Percentiles rank a stretch among this genome's conserved stretches.
These are phyloP conservation scores for Heterochromis multidens DNA, from an alignment of 2,113 vertebrate genomes.

Conservation along the genomic window DNA sequence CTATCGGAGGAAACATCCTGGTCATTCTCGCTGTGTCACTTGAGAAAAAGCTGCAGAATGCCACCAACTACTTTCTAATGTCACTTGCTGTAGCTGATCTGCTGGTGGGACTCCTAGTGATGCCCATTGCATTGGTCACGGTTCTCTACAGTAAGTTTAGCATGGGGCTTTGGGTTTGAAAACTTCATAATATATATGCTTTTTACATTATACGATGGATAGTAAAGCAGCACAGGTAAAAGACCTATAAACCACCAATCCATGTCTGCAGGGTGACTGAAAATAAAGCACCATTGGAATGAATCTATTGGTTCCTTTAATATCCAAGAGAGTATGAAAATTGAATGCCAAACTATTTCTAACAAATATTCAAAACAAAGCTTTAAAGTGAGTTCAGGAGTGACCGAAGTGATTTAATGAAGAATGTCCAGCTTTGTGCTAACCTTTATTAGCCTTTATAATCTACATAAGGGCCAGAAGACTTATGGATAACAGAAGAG, in stretches of 20 bases:
- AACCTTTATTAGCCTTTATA: background rate
- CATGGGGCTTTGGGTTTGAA: background rate
- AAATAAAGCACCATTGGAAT: background rate
- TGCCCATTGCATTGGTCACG: conserved; percentile 92
- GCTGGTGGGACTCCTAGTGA: conserved; percentile 94
- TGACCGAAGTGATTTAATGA: background rate
- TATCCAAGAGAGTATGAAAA: background rate
- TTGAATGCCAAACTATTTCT: background rate
- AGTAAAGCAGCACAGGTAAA: background rate
- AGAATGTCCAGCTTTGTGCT: background rate
- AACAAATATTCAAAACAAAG: background rate
- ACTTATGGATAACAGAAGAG: background rate
- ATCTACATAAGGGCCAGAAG: background rate
- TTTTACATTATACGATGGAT: background rate
- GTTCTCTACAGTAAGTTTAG: conserved; percentile 79
- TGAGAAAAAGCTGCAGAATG: conserved; percentile 95
- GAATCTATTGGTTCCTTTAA: background rate
- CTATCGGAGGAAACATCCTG: conserved; percentile 94
- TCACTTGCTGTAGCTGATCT: conserved; percentile 94
- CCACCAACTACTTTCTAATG: conserved; percentile 97
- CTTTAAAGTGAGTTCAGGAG: background rate
- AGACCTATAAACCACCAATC: fast-evolving
- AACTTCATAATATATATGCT: background rate
- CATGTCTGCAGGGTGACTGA: background rate
- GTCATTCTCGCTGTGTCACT: conserved; percentile 94